These are phyloP conservation scores for Australoheros scitulus DNA, from an alignment of 2,113 vertebrate genomes.

Conservation along the genomic window DNA sequence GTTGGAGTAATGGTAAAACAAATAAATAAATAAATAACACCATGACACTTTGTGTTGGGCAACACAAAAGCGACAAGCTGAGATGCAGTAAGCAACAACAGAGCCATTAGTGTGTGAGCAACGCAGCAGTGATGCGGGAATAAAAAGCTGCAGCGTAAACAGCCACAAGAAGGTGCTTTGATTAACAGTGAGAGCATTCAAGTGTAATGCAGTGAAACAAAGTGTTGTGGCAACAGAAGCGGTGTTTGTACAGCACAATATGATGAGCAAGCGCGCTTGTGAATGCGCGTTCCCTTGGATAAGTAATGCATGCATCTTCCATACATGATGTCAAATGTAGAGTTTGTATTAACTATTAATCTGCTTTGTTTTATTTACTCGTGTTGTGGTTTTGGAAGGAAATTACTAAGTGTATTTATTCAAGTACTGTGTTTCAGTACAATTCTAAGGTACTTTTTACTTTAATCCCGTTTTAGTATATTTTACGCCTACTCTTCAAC, in stretches of 20 bases:
- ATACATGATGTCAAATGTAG: background rate
- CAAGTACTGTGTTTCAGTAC: background rate
- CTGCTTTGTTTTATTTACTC: background rate
- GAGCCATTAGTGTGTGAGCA: constrained; percentile 34
- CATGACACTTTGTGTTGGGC: background rate
- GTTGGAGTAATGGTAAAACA: background rate
- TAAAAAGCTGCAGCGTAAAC: constrained; percentile 24
- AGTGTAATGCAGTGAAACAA: constrained; percentile 6
- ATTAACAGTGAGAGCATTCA: constrained; percentile 1
- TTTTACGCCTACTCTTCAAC: background rate
- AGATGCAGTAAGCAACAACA: constrained; percentile 25
- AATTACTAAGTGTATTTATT: background rate
- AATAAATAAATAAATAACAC: background rate
- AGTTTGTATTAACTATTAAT: background rate
- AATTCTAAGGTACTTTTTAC: background rate
- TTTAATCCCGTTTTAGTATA: background rate
- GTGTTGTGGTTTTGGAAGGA: background rate
- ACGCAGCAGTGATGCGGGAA: constrained; percentile 20
- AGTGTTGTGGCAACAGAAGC: background rate
- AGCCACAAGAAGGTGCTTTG: constrained; percentile 33
- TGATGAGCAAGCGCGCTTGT: background rate
- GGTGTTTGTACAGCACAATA: background rate
- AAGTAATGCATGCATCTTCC: background rate
- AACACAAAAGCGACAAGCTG: constrained; percentile 2
- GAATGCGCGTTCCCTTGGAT: background rate